phyloP scores from a whole-genome alignment of 2,113 vertebrate genomes.

The Percopsis transmontana region DNA sequence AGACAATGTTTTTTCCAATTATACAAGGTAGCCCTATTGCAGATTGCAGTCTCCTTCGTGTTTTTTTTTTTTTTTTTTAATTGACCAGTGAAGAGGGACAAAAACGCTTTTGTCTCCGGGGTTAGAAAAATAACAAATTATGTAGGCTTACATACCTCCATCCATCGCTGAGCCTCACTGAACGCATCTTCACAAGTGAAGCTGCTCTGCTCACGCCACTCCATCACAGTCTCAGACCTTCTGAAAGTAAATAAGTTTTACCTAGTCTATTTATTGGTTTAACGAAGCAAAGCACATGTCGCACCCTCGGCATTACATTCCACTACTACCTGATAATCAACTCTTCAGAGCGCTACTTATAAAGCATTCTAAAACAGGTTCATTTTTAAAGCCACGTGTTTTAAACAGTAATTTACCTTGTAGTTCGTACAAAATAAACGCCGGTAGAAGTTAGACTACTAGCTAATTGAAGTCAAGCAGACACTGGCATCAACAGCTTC shows the following conservation, averaged over 20 bases:
- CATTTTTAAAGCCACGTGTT: too few relatives aligned
- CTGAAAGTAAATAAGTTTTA: slow-evolving; percentile 4
- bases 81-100: too few relatives aligned
- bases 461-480: slow-evolving; percentile 36
- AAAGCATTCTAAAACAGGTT: too few relatives aligned
- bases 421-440: neutral
- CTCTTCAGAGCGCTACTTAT: too few relatives aligned
- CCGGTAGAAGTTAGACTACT: slow-evolving; percentile 4
- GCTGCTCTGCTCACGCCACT: slow-evolving; percentile 82
- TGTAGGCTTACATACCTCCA: slow-evolving; percentile 79
- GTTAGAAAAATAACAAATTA: neutral
- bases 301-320: neutral
- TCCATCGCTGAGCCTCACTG: slow-evolving; percentile 87
- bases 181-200: slow-evolving; percentile 84
- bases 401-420: slow-evolving; percentile 29
- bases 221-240: slow-evolving; percentile 66
- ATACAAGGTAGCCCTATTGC: neutral
- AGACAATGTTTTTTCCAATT: too few relatives aligned
- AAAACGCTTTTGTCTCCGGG: too few relatives aligned
- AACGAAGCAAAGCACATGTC: neutral
- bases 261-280: neutral
- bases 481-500: slow-evolving; percentile 53
- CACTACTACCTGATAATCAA: neutral
- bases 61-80: too few relatives aligned
- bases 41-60: too few relatives aligned